Evolutionary conservation across 1,140 invertebrate species (phyloP).

Genomic region (Drosophila persimilis): DNA sequence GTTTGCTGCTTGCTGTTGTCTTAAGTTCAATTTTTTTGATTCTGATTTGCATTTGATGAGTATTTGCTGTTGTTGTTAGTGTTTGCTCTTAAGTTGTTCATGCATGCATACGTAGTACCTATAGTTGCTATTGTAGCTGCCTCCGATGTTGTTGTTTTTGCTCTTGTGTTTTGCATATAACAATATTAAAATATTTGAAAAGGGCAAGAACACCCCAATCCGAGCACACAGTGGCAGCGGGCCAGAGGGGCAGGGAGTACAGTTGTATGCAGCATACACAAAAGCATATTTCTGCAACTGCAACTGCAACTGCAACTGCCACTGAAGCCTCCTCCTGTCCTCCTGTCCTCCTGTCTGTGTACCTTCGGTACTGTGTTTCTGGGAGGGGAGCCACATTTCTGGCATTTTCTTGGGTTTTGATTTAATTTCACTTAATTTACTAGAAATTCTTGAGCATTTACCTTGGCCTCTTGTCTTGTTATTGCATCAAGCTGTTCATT

Average conservation of each 20-base stretch:
- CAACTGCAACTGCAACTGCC: no score
- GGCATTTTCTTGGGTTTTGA: constrained; percentile 34
- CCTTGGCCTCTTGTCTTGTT: constrained; percentile 7
- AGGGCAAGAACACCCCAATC: constrained; percentile 8
- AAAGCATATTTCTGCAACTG: neutral
- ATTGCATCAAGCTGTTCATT: constrained; percentile 10
- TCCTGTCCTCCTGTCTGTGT: no score
- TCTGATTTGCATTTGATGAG: constrained; percentile 46
- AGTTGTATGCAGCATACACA: neutral
- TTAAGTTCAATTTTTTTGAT: constrained; percentile 70
- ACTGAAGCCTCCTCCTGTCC: neutral
- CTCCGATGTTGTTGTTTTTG: constrained; percentile 12
- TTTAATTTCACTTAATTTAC: constrained; percentile 40
- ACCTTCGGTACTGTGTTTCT: neutral
- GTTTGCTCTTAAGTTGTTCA: constrained; percentile 28
- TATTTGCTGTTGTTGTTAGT: constrained; percentile 19
- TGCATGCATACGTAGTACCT: neutral
- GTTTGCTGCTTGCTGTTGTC: constrained; percentile 41
- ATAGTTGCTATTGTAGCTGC: constrained; percentile 7
- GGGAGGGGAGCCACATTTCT: constrained; percentile 22
- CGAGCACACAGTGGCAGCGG: no score
- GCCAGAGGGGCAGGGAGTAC: no score
- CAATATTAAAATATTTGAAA: constrained; percentile 50
- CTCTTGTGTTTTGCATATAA: constrained; percentile 34
- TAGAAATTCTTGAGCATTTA: constrained; percentile 43